Base-by-base conservation (phyloP, 2,113 vertebrate genomes). In the Bungarus multicinctus region DNA sequence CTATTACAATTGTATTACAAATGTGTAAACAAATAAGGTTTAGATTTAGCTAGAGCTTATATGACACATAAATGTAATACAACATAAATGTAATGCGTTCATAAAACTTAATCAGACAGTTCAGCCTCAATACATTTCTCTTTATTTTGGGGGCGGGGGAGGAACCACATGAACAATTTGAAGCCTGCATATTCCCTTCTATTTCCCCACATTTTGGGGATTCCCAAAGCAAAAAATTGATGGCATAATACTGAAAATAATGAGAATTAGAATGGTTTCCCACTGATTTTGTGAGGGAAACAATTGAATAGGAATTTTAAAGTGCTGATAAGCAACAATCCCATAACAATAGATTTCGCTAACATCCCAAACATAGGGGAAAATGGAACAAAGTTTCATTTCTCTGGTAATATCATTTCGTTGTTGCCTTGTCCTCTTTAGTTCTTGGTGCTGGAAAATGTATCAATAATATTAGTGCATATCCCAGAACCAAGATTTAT, bases 1-100 rank as follows among this genome's bases (percentile, higher is more conserved):
- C 87, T 93, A 39, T 14, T 47, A 81, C 54, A 43, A 30, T 18
- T n/a, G n/a, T 60, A 52, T 89, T 93, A 89, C 87, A 89, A 93
- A 60, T 91, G 30, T 89, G 85, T 85, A 91, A 93, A 93, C n/a
- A 53, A 90, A 47, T 47, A 34, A 93, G n/a, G 30, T 58, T 58
- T 89, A 93, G 89, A 93, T 85, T 81, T 57, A 91, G 64, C 89
- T 91, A 89, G 52, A 91, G 57, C 3, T 16, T 58, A 8, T 39
- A 43, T 91, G 85, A 88, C 54, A 57, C 34, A 57, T 69, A 88
- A 88, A 88, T 91, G 87, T 88, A 47, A 74, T 57, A 87, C 45
- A 85, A 22, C 34, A 55, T 64, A 88, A 91, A 88, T 91, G 55
- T 91, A 58, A 88, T 91, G 23, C 57, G 81, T 55, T 93, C 50